These are phyloP conservation scores for Hemiscyllium ocellatum DNA, from an alignment of 2,113 vertebrate genomes.

Conservation along the genomic window DNA sequence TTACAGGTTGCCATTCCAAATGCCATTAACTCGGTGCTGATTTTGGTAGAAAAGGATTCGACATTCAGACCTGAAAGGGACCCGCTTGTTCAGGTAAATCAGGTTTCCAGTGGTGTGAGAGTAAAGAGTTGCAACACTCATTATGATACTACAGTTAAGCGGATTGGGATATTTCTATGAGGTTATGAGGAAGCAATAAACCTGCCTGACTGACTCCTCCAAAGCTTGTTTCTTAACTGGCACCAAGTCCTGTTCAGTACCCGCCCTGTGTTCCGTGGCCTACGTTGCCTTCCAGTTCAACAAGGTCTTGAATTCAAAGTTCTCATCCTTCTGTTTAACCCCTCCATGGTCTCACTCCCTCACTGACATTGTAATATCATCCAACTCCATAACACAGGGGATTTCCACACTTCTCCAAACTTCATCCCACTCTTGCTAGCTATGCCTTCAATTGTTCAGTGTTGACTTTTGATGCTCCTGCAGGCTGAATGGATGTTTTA, in stretches of 20 bases:
- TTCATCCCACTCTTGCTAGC: not conserved
- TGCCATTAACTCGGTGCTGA: conserved; percentile 57
- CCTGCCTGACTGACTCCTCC: not conserved
- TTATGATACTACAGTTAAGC: not conserved
- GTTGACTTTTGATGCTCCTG: not conserved
- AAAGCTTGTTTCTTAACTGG: not conserved
- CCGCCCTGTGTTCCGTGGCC: not conserved
- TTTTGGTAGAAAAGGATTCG: conserved; percentile 66
- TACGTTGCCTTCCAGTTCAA: not conserved
- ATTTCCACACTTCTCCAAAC: no score
- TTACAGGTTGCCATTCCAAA: conserved; percentile 43
- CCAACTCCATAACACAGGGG: not conserved
- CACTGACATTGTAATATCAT: not conserved
- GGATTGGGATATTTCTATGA: not conserved
- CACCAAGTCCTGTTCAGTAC: not conserved
- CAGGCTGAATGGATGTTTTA: not conserved
- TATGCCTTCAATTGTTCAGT: not conserved
- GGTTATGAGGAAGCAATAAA: not conserved
- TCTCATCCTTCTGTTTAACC: not conserved
- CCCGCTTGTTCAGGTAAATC: conserved; percentile 56
- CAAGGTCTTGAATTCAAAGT: not conserved
- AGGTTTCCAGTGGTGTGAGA: not conserved
- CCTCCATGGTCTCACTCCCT: not conserved
- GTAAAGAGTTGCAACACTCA: not conserved
- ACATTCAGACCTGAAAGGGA: conserved; percentile 60